Percentiles rank a stretch among this genome's conserved stretches.
These are phyloP conservation scores for Campylomormyrus tamandua DNA, from an alignment of 2,113 vertebrate species.

Conservation along the genomic window DNA sequence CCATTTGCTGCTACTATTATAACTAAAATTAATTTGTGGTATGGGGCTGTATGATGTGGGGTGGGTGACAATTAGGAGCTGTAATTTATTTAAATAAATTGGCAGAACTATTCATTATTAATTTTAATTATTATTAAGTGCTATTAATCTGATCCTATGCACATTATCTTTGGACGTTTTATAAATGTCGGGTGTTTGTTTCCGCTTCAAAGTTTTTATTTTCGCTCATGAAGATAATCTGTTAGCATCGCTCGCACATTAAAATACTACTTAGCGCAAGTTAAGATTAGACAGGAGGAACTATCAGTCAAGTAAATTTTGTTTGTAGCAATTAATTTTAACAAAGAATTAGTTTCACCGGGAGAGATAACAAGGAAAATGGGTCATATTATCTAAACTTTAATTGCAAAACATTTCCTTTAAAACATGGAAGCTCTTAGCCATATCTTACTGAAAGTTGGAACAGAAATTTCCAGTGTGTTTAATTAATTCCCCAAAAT, in stretches of 20 bases:
- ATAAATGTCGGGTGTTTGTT: conserved; percentile 28
- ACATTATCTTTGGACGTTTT: conserved; percentile 32
- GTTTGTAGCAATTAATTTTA: conserved; percentile 47
- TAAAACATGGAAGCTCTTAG: conserved; percentile 15
- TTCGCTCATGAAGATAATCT: conserved; percentile 34
- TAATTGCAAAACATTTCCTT: conserved; percentile 41
- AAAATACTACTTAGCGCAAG: conserved; percentile 34
- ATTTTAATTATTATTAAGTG: conserved; percentile 43
- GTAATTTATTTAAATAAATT: conserved; percentile 47
- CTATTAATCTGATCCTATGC: conserved; percentile 44
- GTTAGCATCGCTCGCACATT: conserved; percentile 36
- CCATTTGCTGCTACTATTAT: background rate
- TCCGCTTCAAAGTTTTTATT: conserved; percentile 35
- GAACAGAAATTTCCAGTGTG: background rate
- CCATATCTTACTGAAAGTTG: background rate
- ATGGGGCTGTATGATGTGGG: background rate
- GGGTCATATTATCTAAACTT: conserved; percentile 44
- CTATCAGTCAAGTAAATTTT: conserved; percentile 35
- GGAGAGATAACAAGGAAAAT: conserved; percentile 44
- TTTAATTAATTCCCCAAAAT: background rate
- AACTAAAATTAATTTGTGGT: background rate
- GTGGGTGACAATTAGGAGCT: conserved; percentile 17
- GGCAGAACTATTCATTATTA: conserved; percentile 55
- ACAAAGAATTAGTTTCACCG: conserved; percentile 39
- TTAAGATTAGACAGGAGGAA: conserved; percentile 32